phyloP scores from a whole-genome alignment of 1,140 invertebrate species.

The Cotesia typhae region DNA sequence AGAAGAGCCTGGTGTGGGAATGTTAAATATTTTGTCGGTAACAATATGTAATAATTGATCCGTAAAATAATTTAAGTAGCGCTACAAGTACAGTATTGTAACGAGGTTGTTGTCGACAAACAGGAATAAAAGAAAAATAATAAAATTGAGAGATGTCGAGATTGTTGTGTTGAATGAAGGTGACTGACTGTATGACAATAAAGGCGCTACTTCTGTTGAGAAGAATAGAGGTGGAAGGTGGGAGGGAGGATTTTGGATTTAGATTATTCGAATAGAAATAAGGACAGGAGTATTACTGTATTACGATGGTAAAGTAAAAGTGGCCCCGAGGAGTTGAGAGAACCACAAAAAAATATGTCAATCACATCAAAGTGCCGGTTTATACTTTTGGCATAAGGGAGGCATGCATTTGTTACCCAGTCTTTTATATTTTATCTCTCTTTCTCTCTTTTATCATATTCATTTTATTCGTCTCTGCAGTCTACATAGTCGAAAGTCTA shows the following conservation, averaged over 20 bases:
- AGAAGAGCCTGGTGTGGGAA: too few species aligned
- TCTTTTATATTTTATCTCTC: not conserved
- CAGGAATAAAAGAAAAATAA: not conserved
- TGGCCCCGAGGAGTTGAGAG: conserved; percentile 14
- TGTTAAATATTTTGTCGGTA: too few species aligned
- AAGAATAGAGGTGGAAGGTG: not conserved
- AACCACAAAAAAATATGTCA: conserved; percentile 19
- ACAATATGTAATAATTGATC: not conserved
- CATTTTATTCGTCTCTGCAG: not conserved
- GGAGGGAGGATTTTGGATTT: not conserved
- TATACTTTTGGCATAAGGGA: conserved; percentile 8
- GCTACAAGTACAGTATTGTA: conserved; percentile 6
- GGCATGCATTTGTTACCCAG: conserved; percentile 11
- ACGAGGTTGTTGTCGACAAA: too few species aligned
- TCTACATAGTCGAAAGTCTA: not conserved
- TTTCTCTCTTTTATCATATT: not conserved
- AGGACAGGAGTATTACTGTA: not conserved
- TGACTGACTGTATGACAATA: not conserved
- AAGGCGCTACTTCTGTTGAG: not conserved
- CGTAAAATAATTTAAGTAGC: conserved; percentile 6
- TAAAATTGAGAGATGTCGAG: not conserved
- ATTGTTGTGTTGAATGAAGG: not conserved
- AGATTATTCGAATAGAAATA: not conserved
- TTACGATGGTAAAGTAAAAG: not conserved
- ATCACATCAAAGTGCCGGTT: conserved; percentile 11